Evolutionary conservation across 2,888 invertebrate species (phyloP).

Genomic region (Epirrhoe tristata): DNA sequence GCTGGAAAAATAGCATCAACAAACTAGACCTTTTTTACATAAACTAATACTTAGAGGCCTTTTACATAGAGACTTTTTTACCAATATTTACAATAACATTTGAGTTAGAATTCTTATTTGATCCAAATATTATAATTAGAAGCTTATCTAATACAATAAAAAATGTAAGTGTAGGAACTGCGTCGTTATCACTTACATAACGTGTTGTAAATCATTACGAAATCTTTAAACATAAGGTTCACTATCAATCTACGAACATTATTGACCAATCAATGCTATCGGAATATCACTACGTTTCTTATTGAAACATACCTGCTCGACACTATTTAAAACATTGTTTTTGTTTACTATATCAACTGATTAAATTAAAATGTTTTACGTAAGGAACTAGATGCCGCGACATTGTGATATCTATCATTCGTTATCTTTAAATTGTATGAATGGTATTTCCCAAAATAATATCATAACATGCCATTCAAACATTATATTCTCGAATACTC

Average conservation of each 20-base stretch:
- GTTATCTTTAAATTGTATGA: not conserved
- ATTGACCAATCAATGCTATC: conserved; percentile 22
- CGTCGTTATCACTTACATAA: not conserved
- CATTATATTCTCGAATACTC: not conserved
- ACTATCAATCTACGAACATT: not conserved
- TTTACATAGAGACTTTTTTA: not conserved
- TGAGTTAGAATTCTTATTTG: no score
- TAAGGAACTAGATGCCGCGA: not conserved
- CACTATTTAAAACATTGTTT: conserved; percentile 15
- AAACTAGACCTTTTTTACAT: not conserved
- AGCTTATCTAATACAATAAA: no score
- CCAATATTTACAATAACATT: no score
- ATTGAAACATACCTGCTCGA: conserved; percentile 8
- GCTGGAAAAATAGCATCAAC: conserved; percentile 33
- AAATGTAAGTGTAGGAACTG: not conserved
- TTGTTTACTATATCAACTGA: conserved; percentile 20
- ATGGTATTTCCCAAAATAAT: not conserved
- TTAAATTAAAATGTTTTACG: not conserved
- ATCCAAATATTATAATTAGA: no score
- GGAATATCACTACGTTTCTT: conserved; percentile 10
- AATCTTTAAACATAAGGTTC: not conserved
- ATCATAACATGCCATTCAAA: not conserved
- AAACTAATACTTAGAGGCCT: not conserved
- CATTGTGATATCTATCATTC: not conserved
- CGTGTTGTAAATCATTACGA: not conserved